Conservation (phyloP, 2,888 invertebrate species). For the Macaria notata region DNA sequence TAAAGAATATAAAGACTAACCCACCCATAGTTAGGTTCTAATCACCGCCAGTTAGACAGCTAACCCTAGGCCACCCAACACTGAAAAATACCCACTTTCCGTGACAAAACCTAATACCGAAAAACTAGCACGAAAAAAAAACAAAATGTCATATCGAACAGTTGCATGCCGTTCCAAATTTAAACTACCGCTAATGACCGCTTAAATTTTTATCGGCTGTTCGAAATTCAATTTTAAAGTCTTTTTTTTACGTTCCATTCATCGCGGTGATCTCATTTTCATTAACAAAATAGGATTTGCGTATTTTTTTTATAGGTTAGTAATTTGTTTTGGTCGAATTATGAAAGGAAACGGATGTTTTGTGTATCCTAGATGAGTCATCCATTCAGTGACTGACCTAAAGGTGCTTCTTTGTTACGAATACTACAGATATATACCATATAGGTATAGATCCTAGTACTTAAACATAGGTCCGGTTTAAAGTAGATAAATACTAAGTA, state of each 20-base stretch:
- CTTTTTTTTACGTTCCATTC: conserved; percentile 5
- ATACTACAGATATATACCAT: not conserved
- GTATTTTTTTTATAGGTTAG: conserved; percentile 2
- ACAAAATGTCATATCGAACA: conserved; percentile 27
- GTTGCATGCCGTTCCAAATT: conserved; percentile 32
- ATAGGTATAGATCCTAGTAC: not conserved
- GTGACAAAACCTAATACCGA: conserved; percentile 33
- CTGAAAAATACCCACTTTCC: conserved; percentile 29
- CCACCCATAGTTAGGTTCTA: conserved; percentile 21
- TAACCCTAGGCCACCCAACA: conserved; percentile 17
- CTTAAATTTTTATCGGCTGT: conserved; percentile 10
- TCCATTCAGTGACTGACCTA: conserved; percentile 2
- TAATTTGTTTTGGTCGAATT: conserved; percentile 4
- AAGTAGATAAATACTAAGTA: conserved; percentile 1
- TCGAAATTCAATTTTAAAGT: conserved; percentile 6
- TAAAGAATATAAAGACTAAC: conserved; percentile 7
- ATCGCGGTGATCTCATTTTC: conserved; percentile 19
- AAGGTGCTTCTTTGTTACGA: conserved; percentile 1
- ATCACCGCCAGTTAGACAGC: conserved; percentile 15
- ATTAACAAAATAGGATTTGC: conserved; percentile 1
- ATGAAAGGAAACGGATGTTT: conserved; percentile 4
- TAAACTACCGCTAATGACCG: conserved; percentile 19
- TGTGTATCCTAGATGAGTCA: conserved; percentile 20
- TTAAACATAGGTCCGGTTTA: not conserved
- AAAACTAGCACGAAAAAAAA: conserved; percentile 22